Evolutionary conservation across 2,113 vertebrate genomes (phyloP).

Genomic region (Boulengeromyrus knoepffleri): DNA sequence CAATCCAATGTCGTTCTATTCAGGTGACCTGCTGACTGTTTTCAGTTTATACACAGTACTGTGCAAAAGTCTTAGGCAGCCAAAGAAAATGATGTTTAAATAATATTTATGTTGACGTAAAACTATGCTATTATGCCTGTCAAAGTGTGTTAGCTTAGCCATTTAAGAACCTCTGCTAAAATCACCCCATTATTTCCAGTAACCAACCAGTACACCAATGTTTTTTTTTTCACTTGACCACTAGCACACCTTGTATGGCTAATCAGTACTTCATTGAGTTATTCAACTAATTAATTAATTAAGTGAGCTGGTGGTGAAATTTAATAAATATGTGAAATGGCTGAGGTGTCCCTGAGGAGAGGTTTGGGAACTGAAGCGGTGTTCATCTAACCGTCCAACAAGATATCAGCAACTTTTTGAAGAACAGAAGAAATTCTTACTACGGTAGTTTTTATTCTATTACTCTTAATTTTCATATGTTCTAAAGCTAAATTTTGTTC

Average conservation of each 20-base stretch:
- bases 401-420: background rate
- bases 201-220: background rate
- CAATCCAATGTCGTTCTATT: background rate
- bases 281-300: background rate
- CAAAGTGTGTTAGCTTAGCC: background rate
- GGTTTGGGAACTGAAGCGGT: background rate
- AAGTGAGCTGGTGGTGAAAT: too few relatives aligned
- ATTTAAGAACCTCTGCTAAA: background rate
- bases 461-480: background rate
- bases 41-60: background rate
- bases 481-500: background rate
- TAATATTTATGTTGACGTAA: background rate
- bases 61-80: background rate
- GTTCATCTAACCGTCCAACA: background rate
- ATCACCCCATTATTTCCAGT: background rate
- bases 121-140: background rate
- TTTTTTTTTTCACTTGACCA: background rate
- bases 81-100: background rate
- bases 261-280: background rate
- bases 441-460: background rate
- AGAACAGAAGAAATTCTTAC: background rate
- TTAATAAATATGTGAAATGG: too few relatives aligned
- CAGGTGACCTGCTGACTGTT: background rate
- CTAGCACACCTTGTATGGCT: background rate
- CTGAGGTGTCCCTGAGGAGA: too few relatives aligned